Conservation (phyloP, 2,797 vertebrate genomes). For the Masticophis lateralis region DNA sequence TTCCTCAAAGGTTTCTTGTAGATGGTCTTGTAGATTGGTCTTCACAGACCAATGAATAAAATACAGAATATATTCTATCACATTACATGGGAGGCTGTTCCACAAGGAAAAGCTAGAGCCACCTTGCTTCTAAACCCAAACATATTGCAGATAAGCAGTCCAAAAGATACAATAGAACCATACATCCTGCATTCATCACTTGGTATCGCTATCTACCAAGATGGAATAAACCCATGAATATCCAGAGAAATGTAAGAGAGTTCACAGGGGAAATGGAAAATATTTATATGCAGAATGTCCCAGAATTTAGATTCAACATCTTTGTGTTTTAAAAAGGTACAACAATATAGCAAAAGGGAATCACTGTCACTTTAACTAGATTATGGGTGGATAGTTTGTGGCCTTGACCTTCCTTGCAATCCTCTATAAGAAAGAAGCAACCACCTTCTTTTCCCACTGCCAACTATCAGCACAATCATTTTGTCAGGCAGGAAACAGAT, state of each 20-base stretch:
- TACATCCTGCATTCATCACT: not conserved
- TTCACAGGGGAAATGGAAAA: not conserved
- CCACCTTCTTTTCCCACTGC: not conserved
- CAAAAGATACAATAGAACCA: not conserved
- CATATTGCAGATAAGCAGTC: not conserved
- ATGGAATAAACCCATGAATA: not conserved
- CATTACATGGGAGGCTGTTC: not conserved
- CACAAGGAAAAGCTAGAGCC: not conserved
- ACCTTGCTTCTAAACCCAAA: not conserved
- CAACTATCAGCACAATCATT: not conserved
- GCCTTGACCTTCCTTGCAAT: not conserved
- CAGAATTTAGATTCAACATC: not conserved
- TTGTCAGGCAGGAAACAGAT: not conserved
- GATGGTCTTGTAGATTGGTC: not conserved
- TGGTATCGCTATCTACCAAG: not conserved
- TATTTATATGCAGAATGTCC: not conserved
- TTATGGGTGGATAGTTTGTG: not conserved
- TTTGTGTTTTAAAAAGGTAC: not conserved
- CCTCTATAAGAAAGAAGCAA: not conserved
- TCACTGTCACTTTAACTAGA: not conserved
- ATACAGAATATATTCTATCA: not conserved
- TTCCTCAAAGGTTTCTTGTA: not conserved
- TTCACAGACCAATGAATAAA: not conserved
- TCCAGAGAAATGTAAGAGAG: not conserved
- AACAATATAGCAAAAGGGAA: not conserved